A percentile compares a stretch with the other conserved stretches of the same genome.
phyloP scores from a whole-genome alignment of 2,888 invertebrate genomes.

The Spatulosminthurus flaviceps region DNA sequence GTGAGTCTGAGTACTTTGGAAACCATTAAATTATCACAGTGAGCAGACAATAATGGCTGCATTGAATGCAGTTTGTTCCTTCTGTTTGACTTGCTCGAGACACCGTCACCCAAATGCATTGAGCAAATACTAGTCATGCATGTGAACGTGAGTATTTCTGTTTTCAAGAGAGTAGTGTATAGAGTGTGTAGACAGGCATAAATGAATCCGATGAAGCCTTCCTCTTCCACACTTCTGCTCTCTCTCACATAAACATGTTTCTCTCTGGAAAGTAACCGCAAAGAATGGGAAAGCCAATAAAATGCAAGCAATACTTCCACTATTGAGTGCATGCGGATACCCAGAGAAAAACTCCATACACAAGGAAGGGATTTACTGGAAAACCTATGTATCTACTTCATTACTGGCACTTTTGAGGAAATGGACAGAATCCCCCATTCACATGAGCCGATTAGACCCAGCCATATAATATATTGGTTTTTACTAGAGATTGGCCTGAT shows the following conservation, averaged over 20 bases:
- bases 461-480: conserved; percentile 35
- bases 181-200: not conserved
- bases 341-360: no score
- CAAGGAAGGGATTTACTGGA: not conserved
- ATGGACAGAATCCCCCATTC: conserved; percentile 12
- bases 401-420: not conserved
- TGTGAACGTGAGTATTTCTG: no score
- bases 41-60: no score
- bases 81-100: no score
- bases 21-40: no score
- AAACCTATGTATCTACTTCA: not conserved
- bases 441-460: conserved; percentile 18
- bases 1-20: no score
- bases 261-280: not conserved
- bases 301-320: not conserved
- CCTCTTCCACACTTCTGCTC: not conserved
- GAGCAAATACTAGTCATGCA: no score
- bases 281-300: not conserved
- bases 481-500: conserved; percentile 19
- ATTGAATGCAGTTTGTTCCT: no score
- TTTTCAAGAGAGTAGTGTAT: no score
- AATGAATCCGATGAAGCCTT: not conserved
- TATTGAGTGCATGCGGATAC: no score
- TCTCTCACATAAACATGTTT: not conserved
- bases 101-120: no score